phyloP scores from a whole-genome alignment of 2,797 vertebrate species.

The Phalloptychus januarius region DNA sequence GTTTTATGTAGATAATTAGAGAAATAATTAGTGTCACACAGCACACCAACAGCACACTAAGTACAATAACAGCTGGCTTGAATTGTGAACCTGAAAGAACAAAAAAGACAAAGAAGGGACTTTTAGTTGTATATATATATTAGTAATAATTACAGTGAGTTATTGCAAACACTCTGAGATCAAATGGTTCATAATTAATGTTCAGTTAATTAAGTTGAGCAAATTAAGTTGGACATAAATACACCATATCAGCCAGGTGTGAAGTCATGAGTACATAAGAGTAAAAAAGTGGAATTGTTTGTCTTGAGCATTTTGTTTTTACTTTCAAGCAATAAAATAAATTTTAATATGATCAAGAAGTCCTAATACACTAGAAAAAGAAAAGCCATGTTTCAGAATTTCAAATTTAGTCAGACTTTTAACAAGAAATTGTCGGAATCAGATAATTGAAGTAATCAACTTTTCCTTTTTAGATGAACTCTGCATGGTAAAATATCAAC shows the following conservation, averaged over 20 bases:
- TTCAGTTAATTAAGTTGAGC: background rate
- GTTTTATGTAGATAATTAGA: conserved; percentile 26
- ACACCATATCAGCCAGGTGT: too few species aligned
- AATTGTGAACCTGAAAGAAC: conserved; percentile 20
- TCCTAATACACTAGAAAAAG: too few species aligned
- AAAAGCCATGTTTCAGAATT: too few species aligned
- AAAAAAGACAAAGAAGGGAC: background rate
- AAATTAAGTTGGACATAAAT: too few species aligned
- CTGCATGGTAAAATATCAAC: background rate
- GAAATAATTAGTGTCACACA: conserved; percentile 12
- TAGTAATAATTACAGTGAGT: background rate
- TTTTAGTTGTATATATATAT: background rate
- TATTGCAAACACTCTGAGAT: background rate
- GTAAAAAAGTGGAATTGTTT: background rate
- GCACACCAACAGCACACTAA: conserved; percentile 21
- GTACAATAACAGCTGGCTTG: background rate
- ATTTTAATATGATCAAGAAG: too few species aligned
- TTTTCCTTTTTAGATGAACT: background rate
- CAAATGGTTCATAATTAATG: background rate
- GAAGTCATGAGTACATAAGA: background rate
- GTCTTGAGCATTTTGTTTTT: background rate
- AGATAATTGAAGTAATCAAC: background rate
- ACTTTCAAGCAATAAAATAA: background rate
- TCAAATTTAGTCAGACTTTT: background rate
- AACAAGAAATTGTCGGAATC: background rate